Evolutionary conservation across 2,888 invertebrate genomes (phyloP), one percentile per base, ranked within the genome.

Genomic region (Agonopterix arenella): DNA sequence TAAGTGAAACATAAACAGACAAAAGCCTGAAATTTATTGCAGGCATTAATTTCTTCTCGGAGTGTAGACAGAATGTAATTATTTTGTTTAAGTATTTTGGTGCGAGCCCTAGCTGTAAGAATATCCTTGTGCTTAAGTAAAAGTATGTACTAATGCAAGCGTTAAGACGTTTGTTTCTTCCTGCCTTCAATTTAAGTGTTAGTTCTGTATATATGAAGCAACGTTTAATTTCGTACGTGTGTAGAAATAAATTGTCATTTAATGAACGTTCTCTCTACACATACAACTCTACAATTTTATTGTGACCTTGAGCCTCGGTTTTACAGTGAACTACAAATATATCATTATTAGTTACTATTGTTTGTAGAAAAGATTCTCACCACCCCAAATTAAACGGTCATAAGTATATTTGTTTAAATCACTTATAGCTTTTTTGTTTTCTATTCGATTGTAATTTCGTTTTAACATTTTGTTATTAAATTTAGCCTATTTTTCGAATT

Each of bases 21-120:
- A 68, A 71, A 74, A 74, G 70, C 69, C 58, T 47, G 64, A 64
- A 63, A 78, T 77, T 75, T 75, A 78, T 77, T 62, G 61, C 59
- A 11, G 53, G 57, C 70, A 75, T 76, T 76, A 75, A 74, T 75
- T 75, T 72, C 68, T 70, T 68, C 61, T 57, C 58, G 58, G 64
- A 64, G 73, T 69, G 70, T 64, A 76, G 70, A 55, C 55, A 51
- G 55, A 55, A 53, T 50, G 57, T 55, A 58, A 58, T 65, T 65
- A 65, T 65, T 65, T 65, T 61, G 61, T 62, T 62, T 58, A 55
- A 61, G 53, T 59, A 60, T 62, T 61, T 57, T 45, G 50, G 55
- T 60, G 51, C 28, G 28, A 28, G 52, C 54, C 45, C 45, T 18
- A 18, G 18, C 18, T 53, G 53, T 48, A 57, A 59, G 51, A 51